A percentile compares a stretch with the other conserved stretches of the same genome.
Evolutionary conservation across 2,113 vertebrate genomes (phyloP).

Genomic region (Ifrita kowaldi): DNA sequence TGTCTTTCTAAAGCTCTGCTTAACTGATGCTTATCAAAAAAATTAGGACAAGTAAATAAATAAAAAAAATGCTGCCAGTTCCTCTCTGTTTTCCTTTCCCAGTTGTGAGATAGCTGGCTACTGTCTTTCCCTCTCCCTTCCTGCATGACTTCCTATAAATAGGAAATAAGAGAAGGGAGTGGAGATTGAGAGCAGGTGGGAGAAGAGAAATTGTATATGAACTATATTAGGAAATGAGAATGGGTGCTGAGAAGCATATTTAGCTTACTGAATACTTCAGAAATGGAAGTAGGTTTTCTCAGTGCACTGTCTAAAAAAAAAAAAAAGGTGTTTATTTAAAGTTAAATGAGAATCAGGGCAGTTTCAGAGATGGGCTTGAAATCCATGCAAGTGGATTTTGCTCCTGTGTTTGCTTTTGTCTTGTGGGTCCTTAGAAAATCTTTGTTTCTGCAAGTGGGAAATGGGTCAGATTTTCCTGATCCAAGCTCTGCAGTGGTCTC

Average conservation of each 20-base stretch:
- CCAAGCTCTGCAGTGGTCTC: not conserved
- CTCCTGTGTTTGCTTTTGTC: not conserved
- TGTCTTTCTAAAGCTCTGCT: slow-evolving; percentile 9
- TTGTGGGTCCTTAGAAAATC: not conserved
- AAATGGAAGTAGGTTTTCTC: not conserved
- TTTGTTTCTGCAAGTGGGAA: not conserved
- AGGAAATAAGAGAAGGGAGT: not conserved
- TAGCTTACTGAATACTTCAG: slow-evolving; percentile 1
- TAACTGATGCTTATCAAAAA: slow-evolving; percentile 29
- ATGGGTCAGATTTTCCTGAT: not conserved
- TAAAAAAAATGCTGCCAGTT: not conserved
- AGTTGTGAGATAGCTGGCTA: not conserved
- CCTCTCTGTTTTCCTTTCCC: not conserved
- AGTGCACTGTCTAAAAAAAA: not conserved
- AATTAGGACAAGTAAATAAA: slow-evolving; percentile 1
- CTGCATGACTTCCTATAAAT: not conserved
- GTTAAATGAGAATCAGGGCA: not conserved
- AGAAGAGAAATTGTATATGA: not conserved
- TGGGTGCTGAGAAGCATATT: not conserved
- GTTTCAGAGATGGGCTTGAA: not conserved
- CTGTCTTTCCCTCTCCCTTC: not conserved
- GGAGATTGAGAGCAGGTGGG: not conserved
- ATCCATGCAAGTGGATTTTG: not conserved
- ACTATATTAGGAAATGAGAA: not conserved
- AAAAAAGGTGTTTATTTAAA: not conserved